Conservation (phyloP, 2,113 vertebrate genomes). For the Cynopterus brachyotis region DNA sequence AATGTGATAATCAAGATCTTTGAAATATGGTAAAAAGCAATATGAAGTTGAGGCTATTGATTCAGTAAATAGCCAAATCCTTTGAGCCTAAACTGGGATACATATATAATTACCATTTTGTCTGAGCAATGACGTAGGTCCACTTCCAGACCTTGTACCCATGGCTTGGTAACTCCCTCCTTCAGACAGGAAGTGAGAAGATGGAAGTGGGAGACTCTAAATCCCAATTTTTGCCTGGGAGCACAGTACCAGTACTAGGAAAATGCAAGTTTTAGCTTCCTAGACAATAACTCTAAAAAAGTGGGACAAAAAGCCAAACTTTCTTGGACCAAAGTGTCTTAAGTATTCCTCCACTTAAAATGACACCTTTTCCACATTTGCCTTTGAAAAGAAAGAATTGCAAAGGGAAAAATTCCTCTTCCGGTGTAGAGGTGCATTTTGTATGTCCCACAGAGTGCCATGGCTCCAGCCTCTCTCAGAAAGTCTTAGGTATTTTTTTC, state of each 20-base stretch:
- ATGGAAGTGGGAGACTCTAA: neutral
- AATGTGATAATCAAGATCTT: neutral
- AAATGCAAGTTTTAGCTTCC: neutral
- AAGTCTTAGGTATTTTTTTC: neutral
- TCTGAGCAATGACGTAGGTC: neutral
- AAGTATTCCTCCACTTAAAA: neutral
- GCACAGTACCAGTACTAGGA: neutral
- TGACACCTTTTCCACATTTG: neutral
- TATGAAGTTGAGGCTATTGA: neutral
- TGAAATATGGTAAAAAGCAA: neutral
- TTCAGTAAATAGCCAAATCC: neutral
- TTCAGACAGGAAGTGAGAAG: neutral
- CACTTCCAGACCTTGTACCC: neutral
- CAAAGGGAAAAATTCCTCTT: no score
- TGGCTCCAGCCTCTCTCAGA: no score
- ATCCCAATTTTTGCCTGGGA: neutral
- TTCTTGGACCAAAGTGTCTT: neutral
- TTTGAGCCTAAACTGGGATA: neutral
- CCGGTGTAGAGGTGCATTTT: neutral
- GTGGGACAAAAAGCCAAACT: neutral
- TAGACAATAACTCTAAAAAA: neutral
- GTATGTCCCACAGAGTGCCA: fast-evolving
- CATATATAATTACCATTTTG: neutral
- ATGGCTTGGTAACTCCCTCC: neutral
- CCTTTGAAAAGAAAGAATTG: neutral